Base-by-base conservation (phyloP, 2,113 vertebrate genomes). In the Martes martes region DNA sequence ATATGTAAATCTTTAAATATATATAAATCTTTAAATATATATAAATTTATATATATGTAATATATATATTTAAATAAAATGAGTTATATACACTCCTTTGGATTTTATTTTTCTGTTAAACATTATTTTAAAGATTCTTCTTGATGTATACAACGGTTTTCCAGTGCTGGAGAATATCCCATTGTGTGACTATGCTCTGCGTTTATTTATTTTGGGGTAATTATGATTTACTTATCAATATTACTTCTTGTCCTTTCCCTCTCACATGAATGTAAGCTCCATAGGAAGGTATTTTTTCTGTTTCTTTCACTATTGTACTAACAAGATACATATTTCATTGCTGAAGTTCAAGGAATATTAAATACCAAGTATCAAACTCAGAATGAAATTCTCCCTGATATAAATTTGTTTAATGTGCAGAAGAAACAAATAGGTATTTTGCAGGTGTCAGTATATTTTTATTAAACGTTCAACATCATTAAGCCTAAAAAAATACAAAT, bases 301-400 rank as follows among this genome's bases (percentile, higher is more conserved):
- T 85, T 89, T 80, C 6, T 28, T 71, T 80, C 3, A 59, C 23
- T 39, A 28, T 11, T 76, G 16, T 81, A 81, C 57, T 16, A 69
- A 74, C 1, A 73, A 74, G 6, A 65, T 36, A 63, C 83, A 57
- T 2, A 45, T 6, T 10, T 4, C 36, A 87, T 2, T 91, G 18
- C 26, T 90, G 13, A 65, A 88, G 92, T 85, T 93, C 39, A 92
- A 86, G 85, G 39, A 82, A 87, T 91, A 87, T 21, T 86, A 87
- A 93, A 80, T 31, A 28, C 33, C 13, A 69, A 67, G 57, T 71
- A 82, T 11, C 26, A 47, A 78, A 78, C 26, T 47, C 26, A 78
- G 28, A 82, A 82, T 61, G 11, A 91, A 87, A 95, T 73, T 65
- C 9, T 63, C 81, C 9, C 21, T 23, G 7, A 36, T 55, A n/a